A percentile compares a stretch with the other conserved stretches of the same genome.
Evolutionary conservation across 2,888 invertebrate species (phyloP).

Genomic region (Corbicula japonica): DNA sequence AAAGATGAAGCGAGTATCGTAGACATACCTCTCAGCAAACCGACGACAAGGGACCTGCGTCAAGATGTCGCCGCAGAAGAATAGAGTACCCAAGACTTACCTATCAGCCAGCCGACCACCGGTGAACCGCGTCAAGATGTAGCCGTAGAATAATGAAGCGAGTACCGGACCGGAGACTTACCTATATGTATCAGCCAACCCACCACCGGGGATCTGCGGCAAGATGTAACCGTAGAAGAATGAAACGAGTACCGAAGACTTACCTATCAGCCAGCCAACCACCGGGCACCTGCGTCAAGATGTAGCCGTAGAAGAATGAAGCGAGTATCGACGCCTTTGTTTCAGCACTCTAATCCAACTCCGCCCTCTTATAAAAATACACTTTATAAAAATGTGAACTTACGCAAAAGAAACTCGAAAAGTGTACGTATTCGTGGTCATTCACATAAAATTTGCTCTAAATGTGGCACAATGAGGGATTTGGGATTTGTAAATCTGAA

Average conservation of each 20-base stretch:
- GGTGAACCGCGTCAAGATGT: too few species aligned
- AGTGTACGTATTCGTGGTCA: background rate
- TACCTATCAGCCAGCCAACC: slow-evolving; percentile 74
- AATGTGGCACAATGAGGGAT: too few species aligned
- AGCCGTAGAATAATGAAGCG: slow-evolving; percentile 82
- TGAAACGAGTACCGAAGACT: background rate
- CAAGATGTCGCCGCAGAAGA: too few species aligned
- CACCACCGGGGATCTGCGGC: too few species aligned
- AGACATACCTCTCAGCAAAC: too few species aligned
- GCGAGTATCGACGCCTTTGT: slow-evolving; percentile 73
- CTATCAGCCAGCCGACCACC: too few species aligned
- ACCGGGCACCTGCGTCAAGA: slow-evolving; percentile 75
- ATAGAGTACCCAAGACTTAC: background rate
- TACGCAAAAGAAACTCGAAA: background rate
- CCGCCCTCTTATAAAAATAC: slow-evolving; percentile 61
- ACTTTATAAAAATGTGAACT: background rate
- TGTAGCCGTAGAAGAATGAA: slow-evolving; percentile 81
- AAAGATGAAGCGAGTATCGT: too few species aligned
- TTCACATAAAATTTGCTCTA: background rate
- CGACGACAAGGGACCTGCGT: too few species aligned
- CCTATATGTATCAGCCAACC: too few species aligned
- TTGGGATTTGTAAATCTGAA: too few species aligned
- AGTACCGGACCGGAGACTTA: too few species aligned
- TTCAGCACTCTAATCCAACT: slow-evolving; percentile 75
- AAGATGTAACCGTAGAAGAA: too few species aligned